Conservation (phyloP, 92 coral and sea anemone genomes). For the Zoanthus solanderi region DNA sequence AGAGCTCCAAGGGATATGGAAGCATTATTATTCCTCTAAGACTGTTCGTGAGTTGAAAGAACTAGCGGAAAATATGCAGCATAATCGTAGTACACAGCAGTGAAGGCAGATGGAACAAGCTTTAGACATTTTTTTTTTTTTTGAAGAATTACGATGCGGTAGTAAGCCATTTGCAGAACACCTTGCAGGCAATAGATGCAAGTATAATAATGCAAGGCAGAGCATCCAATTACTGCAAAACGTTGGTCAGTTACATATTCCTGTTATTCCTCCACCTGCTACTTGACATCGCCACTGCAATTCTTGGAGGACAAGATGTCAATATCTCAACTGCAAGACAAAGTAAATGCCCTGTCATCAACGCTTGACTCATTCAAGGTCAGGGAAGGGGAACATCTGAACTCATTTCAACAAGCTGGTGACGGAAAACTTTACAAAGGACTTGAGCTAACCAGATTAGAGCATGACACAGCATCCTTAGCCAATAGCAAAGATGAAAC, state of each 20-base stretch:
- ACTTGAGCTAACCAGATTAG: constrained; percentile 43
- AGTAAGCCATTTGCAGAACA: too few species aligned
- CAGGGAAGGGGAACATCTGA: constrained; percentile 47
- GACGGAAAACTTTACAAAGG: constrained; percentile 48
- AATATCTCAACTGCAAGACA: background rate
- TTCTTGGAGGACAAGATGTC: too few species aligned
- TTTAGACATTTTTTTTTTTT: too few species aligned
- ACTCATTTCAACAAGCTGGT: constrained; percentile 52
- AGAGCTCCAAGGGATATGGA: constrained; percentile 41
- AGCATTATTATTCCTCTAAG: constrained; percentile 36
- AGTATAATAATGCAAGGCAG: too few species aligned
- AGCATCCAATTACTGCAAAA: too few species aligned
- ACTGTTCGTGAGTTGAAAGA: constrained; percentile 13
- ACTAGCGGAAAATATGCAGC: constrained; percentile 10
- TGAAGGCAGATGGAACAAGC: background rate
- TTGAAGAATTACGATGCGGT: too few species aligned
- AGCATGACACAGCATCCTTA: too few species aligned
- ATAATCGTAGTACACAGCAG: background rate
- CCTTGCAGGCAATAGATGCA: too few species aligned
- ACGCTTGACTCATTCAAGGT: background rate
- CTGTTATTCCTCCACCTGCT: too few species aligned
- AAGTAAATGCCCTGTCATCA: background rate
- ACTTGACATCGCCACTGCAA: too few species aligned
- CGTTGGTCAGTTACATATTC: too few species aligned
- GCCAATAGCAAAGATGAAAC: constrained; percentile 18